These are phyloP conservation scores for Thymelicus acteon DNA, from an alignment of 2,888 invertebrate genomes.

Conservation along the genomic window DNA sequence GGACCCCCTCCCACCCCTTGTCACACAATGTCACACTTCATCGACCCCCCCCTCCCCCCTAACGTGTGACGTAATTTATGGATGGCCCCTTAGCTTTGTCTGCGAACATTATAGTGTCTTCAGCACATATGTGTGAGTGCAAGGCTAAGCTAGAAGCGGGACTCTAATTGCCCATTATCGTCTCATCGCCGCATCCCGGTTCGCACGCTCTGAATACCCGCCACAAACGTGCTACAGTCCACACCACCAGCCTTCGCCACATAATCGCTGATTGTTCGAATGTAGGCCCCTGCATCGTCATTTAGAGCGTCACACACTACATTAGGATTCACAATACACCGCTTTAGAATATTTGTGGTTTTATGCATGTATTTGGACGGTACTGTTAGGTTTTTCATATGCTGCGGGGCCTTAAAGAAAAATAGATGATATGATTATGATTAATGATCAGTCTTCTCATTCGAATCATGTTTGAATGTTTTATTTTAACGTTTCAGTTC, in stretches of 20 bases:
- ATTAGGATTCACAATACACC: slow-evolving; percentile 15
- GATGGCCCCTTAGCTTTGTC: no score
- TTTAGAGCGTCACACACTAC: slow-evolving; percentile 30
- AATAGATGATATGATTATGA: no score
- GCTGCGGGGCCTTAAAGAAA: no score
- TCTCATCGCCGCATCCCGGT: slow-evolving; percentile 48
- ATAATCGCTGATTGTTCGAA: slow-evolving; percentile 40
- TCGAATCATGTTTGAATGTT: no score
- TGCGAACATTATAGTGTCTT: no score
- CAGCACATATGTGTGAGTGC: background rate
- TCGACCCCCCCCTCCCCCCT: no score
- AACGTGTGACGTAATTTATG: no score
- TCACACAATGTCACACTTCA: no score
- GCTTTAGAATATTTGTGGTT: slow-evolving; percentile 11
- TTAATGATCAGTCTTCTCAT: no score
- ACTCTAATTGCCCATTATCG: slow-evolving; percentile 43
- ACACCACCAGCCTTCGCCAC: slow-evolving; percentile 29
- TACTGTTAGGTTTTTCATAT: background rate
- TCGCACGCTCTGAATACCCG: slow-evolving; percentile 72
- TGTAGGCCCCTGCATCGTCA: slow-evolving; percentile 36
- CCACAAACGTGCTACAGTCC: slow-evolving; percentile 42
- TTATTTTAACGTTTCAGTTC: no score
- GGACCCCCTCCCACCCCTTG: no score
- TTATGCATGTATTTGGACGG: background rate
- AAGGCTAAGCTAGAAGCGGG: slow-evolving; percentile 16